Conservation (phyloP, 1,140 invertebrate genomes). For the Colletes gigas region DNA sequence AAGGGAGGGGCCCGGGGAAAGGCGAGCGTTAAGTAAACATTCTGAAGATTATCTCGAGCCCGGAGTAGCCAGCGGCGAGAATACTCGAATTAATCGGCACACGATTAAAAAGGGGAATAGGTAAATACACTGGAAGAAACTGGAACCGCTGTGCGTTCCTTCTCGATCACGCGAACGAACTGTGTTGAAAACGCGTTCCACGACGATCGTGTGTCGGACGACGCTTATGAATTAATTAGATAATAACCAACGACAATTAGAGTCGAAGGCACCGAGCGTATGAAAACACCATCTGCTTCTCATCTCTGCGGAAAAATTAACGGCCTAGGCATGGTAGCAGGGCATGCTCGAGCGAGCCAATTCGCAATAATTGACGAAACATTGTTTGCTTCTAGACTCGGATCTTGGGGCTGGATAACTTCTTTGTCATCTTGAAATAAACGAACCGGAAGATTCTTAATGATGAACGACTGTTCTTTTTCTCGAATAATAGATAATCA, state of each 20-base stretch:
- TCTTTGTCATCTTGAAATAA: not conserved
- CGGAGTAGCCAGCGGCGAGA: too few species aligned
- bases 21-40: conserved; percentile 15
- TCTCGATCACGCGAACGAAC: conserved; percentile 43
- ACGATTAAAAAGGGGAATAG: too few species aligned
- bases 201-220: conserved; percentile 50
- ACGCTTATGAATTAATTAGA: conserved; percentile 74
- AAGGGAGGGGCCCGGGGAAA: not conserved
- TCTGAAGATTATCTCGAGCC: conserved; percentile 19
- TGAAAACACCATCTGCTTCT: conserved; percentile 73
- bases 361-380: conserved; percentile 20
- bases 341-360: not conserved
- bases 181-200: conserved; percentile 24
- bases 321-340: not conserved
- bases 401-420: not conserved
- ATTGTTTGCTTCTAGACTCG: not conserved
- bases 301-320: conserved; percentile 64
- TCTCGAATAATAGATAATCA: too few species aligned
- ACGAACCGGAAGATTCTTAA: not conserved
- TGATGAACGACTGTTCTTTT: too few species aligned
- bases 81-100: too few species aligned
- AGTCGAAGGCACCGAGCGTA: conserved; percentile 49
- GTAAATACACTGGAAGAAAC: not conserved
- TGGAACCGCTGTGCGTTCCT: conserved; percentile 31
- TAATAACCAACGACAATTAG: conserved; percentile 73